Evolutionary conservation across 1,140 invertebrate species (phyloP).

Genomic region (Cydia pomonella): DNA sequence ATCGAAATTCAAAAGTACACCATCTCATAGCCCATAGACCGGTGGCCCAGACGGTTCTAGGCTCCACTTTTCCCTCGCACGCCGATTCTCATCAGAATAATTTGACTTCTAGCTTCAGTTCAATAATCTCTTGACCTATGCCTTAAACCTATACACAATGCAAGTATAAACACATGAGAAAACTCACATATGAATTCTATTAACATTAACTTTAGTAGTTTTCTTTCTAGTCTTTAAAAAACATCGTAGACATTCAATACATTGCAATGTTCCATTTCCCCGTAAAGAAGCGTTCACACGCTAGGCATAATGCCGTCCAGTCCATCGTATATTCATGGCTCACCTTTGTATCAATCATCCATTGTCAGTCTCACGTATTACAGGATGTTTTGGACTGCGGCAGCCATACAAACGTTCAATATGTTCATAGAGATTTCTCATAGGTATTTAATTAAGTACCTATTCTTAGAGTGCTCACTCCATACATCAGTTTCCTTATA

Average conservation of each 20-base stretch:
- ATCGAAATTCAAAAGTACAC: too few species aligned
- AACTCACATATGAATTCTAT: background rate
- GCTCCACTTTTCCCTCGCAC: too few species aligned
- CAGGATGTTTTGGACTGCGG: background rate
- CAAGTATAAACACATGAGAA: background rate
- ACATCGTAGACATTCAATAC: background rate
- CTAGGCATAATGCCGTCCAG: slow-evolving; percentile 9
- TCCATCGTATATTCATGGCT: slow-evolving; percentile 18
- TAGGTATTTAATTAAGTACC: too few species aligned
- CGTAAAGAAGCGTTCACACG: slow-evolving; percentile 19
- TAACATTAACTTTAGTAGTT: background rate
- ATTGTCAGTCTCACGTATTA: slow-evolving; percentile 12
- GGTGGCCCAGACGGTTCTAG: too few species aligned
- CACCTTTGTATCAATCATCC: slow-evolving; percentile 28
- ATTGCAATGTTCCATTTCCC: background rate
- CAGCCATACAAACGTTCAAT: slow-evolving; percentile 12
- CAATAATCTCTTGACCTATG: background rate
- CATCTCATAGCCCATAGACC: too few species aligned
- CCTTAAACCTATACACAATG: background rate
- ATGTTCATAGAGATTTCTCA: too few species aligned
- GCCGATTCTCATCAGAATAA: background rate
- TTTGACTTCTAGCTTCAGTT: background rate
- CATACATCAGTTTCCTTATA: background rate
- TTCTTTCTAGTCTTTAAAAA: background rate
- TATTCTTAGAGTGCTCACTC: background rate